A percentile compares a stretch with the other conserved stretches of the same genome.
phyloP scores from a whole-genome alignment of 2,797 vertebrate species.

The Gadopsis marmoratus region DNA sequence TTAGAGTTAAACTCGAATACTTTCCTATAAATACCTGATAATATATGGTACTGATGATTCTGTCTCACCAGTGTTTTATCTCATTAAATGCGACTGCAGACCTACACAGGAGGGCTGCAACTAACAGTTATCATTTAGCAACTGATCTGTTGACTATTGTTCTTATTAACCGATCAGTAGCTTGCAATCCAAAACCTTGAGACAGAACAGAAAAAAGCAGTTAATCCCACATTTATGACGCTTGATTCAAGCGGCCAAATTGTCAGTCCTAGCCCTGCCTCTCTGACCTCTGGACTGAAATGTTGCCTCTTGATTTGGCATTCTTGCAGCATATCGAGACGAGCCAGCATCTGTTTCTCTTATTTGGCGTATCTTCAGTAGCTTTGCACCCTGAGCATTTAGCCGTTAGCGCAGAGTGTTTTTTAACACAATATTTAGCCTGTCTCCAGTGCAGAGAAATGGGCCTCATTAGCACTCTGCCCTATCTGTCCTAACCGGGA shows the following conservation, averaged over 20 bases:
- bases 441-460: slow-evolving; percentile 52
- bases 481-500: slow-evolving; percentile 43
- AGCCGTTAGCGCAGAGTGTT: slow-evolving; percentile 27
- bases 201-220: not conserved
- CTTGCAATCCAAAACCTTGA: not conserved
- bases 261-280: not conserved
- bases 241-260: not conserved
- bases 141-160: not conserved
- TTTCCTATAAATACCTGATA: slow-evolving; percentile 23
- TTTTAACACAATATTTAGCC: slow-evolving; percentile 57
- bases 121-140: not conserved
- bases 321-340: not conserved
- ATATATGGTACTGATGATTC: not conserved
- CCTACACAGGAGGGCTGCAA: too few species aligned
- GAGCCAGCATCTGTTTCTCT: not conserved
- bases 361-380: slow-evolving; percentile 14
- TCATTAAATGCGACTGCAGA: too few species aligned
- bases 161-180: not conserved
- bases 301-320: not conserved
- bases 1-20: slow-evolving; percentile 38
- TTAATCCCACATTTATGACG: not conserved
- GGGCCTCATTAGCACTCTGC: slow-evolving; percentile 59
- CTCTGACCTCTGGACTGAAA: not conserved
- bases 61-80: not conserved
- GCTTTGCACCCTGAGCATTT: not conserved